Evolutionary conservation across 2,797 vertebrate species (phyloP), one percentile per base, ranked within the genome.

Genomic region (Eulemur mongoz): DNA sequence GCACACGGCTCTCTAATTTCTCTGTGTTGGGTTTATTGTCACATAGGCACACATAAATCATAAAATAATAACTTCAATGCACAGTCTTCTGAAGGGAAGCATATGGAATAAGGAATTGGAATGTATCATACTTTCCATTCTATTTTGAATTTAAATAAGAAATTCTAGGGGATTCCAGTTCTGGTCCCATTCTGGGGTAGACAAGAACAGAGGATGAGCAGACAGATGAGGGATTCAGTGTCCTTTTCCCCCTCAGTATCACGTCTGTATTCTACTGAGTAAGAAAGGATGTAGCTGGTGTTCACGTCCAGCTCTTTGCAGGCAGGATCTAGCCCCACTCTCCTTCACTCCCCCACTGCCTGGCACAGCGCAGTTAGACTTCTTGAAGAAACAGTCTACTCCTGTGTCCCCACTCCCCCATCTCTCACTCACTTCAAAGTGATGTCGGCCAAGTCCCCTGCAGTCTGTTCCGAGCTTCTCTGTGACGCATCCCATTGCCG

Each of bases 1-100:
- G 69, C 57, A 86, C 69, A 43, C 76, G 52, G 76, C 90, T 95
- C 38, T 89, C 65, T 97, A 80, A 7, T 95, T 98, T 93, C 70
- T n/a, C 57, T 95, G 48, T 69, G 43, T 6, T 70, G 32, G 0
- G 27, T 83, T 89, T 72, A 92, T 88, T 78, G 52, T 27, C 57
- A 78, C 5, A 54, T 32, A 93, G 14, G 30, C 0, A 40, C 22
- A 75, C 1, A 86, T 32, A 15, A 73, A 78, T 38, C 73, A 54
- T 65, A 59, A 63, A 59, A 17, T 67, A 20, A 54, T 76, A 40
- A 70, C 14, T 63, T 61, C n/a, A 54, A 35, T 4, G 0, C 20
- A 17, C 25, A 65, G 15, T 11, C 27, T 80, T 72, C 35, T 25
- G 89, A 72, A 30, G 52, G 43, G 38, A 78, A 94, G 70, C 14